Base-by-base conservation (phyloP, 2,113 vertebrate genomes). In the Condylura cristata region DNA sequence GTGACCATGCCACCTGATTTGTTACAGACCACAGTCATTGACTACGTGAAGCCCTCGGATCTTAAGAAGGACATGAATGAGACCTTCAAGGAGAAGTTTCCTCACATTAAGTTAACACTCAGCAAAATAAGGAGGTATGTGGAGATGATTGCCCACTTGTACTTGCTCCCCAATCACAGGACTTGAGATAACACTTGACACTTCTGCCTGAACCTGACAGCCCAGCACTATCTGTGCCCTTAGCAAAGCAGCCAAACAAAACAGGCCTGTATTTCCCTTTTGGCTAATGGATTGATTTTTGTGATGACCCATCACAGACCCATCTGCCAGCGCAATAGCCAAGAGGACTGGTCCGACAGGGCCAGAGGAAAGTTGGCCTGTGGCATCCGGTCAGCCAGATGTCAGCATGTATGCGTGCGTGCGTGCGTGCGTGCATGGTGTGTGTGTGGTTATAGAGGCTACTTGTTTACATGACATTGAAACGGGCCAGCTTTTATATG, bases 11-110 rank as follows among this genome's bases (percentile, higher is more conserved):
- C 71, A 13, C 86, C 94, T 80, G 20, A 0, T 96, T 58, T 97
- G 53, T 98, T 99, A 46, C 98, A 99, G 99, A 99, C 99, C 7
- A 99, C 99, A 0, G 99, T 99, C 82, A 99, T 99, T 32, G 99
- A 99, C 98, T 99, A 99, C 0, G 99, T 99, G 97, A 99, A 99
- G 98, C 99, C 99, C 89, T 99, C 99, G 0, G 99, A 99, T 98
- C 99, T 99, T 95, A 99, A 99, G 98, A 99, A 99, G 96, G 99
- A 99, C 98, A 99, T 99, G 99, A 99, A 99, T 0, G 99, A 99
- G 98, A 99, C 99, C 14, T 99, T 99, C 96, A 99, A 99, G 96
- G 99, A 99, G 98, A 99, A 99, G 97, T 99, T 99, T 97, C 99
- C 99, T 95, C 99, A 99, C 98, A 99, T 99, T 93, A 98, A 99